These are phyloP conservation scores for Drosophila truncata DNA, from an alignment of 1,140 invertebrate species.

Conservation along the genomic window DNA sequence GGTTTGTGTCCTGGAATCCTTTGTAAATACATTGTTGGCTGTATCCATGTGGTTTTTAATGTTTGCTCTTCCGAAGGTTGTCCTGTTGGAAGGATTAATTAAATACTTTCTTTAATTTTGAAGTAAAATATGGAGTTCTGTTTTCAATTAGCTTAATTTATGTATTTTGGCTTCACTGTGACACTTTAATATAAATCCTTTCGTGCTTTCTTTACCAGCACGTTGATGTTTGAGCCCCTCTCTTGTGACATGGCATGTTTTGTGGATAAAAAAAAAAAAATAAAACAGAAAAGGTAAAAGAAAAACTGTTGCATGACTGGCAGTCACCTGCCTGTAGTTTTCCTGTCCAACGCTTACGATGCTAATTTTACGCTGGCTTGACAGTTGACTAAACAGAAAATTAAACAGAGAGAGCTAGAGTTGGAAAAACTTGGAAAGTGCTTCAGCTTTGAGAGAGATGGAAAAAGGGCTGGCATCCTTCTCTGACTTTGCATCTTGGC, in stretches of 20 bases:
- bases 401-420: background rate
- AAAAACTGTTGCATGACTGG: constrained; percentile 69
- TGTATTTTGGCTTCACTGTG: background rate
- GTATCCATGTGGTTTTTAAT: constrained; percentile 6
- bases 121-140: background rate
- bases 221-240: background rate
- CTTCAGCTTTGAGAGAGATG: too few relatives aligned
- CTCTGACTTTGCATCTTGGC: constrained; percentile 29
- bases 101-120: background rate
- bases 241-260: constrained; percentile 64
- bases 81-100: background rate
- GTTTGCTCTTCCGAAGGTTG: background rate
- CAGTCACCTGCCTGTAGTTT: constrained; percentile 38
- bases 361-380: constrained; percentile 76
- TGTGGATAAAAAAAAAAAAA: constrained; percentile 22
- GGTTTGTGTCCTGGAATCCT: constrained; percentile 20
- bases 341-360: constrained; percentile 54
- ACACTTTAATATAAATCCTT: constrained; percentile 1
- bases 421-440: constrained; percentile 36
- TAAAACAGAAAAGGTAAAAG: background rate
- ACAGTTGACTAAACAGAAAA: constrained; percentile 62
- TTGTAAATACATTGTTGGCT: constrained; percentile 11
- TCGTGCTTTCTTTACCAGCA: background rate
- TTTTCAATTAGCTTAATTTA: background rate
- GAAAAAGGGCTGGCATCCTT: constrained; percentile 1